Base-by-base conservation (phyloP, 2,888 invertebrate species). In the Globia sparganii region DNA sequence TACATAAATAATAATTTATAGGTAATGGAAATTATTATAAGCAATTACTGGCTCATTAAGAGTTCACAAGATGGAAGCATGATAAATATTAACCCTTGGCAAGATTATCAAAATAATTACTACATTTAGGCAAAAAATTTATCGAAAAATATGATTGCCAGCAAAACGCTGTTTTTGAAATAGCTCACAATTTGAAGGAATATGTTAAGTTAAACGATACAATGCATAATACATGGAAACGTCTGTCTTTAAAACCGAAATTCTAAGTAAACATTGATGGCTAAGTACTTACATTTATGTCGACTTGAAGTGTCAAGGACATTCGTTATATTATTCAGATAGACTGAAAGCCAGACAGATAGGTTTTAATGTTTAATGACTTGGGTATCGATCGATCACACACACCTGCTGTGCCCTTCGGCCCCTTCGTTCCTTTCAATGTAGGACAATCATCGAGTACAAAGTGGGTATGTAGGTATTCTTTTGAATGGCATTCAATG, bases 351-450 rank as follows among this genome's bases (percentile, higher is more conserved):
- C 90, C 91, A 93, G 95, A 94, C 93, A 94, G 95, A 94, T 93
- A 94, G 82, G 88, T 89, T 91, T 95, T 92, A 95, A 95, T 95
- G 90, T 94, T 95, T 95, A 94, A 96, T 94, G 95, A 90, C 84
- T 86, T 81, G 83, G 83, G 81, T 87, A 88, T 90, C 93, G 95
- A 95, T 95, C 94, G 94, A 93, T 93, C 86, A 83, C 86, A 85
- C 85, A 91, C 92, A 93, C 91, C 90, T 91, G 91, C 80, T 46
- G 68, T 87, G 86, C 86, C 87, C 88, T 89, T 88, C 84, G 81
- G 69, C 85, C 78, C 81, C 84, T 76, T 81, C 83, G 75, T 86
- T 86, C 86, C 88, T 85, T 88, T 87, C 87, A 86, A 87, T 88
- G 88, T 90, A 81, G 88, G 88, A 84, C 89, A 85, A 86, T 91